Evolutionary conservation across 2,797 vertebrate genomes (phyloP).

Genomic region (Labeo calbasu): DNA sequence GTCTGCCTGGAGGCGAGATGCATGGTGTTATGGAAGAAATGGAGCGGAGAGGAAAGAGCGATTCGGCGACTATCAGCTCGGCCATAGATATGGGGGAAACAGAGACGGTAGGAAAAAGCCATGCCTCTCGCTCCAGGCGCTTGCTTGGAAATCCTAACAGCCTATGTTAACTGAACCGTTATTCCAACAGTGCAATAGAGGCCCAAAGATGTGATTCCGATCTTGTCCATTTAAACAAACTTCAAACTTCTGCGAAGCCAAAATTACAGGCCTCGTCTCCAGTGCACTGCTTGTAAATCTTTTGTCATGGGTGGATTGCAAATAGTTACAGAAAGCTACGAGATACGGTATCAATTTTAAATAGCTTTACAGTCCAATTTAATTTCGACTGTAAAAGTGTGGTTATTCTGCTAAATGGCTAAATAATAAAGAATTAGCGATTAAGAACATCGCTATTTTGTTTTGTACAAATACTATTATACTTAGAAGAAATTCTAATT

Average conservation of each 20-base stretch:
- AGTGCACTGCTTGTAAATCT: not conserved
- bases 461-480: not conserved
- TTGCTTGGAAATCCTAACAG: constrained; percentile 10
- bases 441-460: not conserved
- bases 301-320: not conserved
- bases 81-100: constrained; percentile 97
- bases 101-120: constrained; percentile 88
- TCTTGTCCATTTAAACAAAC: constrained; percentile 26
- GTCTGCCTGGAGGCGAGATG: constrained; percentile 95
- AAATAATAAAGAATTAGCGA: not conserved
- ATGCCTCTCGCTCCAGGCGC: constrained; percentile 36
- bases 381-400: not conserved
- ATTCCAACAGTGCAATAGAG: constrained; percentile 13
- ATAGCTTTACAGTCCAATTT: not conserved
- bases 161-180: constrained; percentile 22
- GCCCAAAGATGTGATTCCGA: constrained; percentile 11
- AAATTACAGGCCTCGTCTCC: constrained; percentile 17
- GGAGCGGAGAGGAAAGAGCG: constrained; percentile 94
- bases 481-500: not conserved
- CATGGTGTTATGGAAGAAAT: constrained; percentile 98
- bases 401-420: not conserved
- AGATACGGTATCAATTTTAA: not conserved
- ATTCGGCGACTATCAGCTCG: constrained; percentile 95
- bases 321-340: not conserved
- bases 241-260: constrained; percentile 24